Conservation (phyloP, 1,140 invertebrate genomes). For the Zaprionus camerounensis region DNA sequence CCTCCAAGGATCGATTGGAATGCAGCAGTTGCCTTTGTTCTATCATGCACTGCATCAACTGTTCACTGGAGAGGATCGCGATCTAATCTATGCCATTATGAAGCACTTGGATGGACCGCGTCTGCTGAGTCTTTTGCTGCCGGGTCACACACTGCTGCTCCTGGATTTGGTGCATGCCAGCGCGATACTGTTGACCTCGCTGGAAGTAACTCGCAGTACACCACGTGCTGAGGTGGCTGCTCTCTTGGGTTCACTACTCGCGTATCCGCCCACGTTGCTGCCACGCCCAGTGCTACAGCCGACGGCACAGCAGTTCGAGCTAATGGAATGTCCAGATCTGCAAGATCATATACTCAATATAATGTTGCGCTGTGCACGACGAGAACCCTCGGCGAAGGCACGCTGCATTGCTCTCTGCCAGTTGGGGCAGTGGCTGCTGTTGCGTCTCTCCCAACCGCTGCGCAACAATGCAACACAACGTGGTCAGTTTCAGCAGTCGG, state of each 20-base stretch:
- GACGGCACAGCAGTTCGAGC: slow-evolving; percentile 87
- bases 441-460: slow-evolving; percentile 88
- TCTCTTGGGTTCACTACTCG: slow-evolving; percentile 93
- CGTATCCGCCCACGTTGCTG: slow-evolving; percentile 90
- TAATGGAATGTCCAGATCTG: slow-evolving; percentile 84
- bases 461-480: slow-evolving; percentile 1
- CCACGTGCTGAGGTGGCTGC: slow-evolving; percentile 96
- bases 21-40: slow-evolving; percentile 92
- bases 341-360: slow-evolving; percentile 95
- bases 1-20: slow-evolving; percentile 85
- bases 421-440: slow-evolving; percentile 93
- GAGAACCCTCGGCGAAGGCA: slow-evolving; percentile 94
- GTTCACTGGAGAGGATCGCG: slow-evolving; percentile 87
- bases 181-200: slow-evolving; percentile 92
- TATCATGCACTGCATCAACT: slow-evolving; percentile 94
- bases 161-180: slow-evolving; percentile 96
- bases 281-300: slow-evolving; percentile 93
- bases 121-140: slow-evolving; percentile 94
- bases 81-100: slow-evolving; percentile 86
- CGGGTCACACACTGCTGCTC: slow-evolving; percentile 94
- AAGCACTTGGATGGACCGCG: slow-evolving; percentile 90
- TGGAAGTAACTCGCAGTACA: slow-evolving; percentile 89
- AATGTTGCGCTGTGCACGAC: slow-evolving; percentile 92
- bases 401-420: slow-evolving; percentile 95
- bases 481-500: slow-evolving; percentile 66